These are phyloP conservation scores for human (Homo sapiens) DNA, from an alignment of 2,113 vertebrate species.

Conservation along the genomic window DNA sequence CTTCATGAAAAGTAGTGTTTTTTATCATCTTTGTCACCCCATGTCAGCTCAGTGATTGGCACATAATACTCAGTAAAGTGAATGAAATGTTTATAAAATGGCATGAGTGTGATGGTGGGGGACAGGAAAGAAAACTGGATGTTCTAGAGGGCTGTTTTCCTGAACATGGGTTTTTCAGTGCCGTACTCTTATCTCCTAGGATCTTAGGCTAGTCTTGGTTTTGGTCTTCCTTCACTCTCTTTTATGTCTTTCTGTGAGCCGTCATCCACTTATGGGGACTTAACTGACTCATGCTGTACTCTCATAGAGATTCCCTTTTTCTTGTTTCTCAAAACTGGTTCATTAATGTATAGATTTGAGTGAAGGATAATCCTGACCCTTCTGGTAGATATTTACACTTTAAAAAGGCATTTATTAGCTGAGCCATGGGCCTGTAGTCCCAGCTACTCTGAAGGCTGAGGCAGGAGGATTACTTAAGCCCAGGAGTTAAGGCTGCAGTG, in stretches of 20 bases:
- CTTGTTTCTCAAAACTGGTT: background rate
- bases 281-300: background rate
- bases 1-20: conserved; percentile 21
- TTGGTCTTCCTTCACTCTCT: background rate
- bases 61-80: background rate
- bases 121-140: background rate
- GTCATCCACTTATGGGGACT: background rate
- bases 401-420: background rate
- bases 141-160: background rate
- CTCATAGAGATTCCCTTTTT: background rate
- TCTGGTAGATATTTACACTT: background rate
- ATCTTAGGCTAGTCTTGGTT: background rate
- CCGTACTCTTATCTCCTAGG: background rate
- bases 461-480: background rate
- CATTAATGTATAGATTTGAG: background rate
- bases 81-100: background rate
- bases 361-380: background rate
- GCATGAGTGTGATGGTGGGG: background rate
- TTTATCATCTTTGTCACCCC: background rate
- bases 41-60: background rate
- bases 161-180: background rate
- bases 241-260: background rate
- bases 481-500: background rate
- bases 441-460: background rate
- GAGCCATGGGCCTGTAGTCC: background rate